phyloP scores from a whole-genome alignment of 2,113 vertebrate species.

The Lepus americanus region DNA sequence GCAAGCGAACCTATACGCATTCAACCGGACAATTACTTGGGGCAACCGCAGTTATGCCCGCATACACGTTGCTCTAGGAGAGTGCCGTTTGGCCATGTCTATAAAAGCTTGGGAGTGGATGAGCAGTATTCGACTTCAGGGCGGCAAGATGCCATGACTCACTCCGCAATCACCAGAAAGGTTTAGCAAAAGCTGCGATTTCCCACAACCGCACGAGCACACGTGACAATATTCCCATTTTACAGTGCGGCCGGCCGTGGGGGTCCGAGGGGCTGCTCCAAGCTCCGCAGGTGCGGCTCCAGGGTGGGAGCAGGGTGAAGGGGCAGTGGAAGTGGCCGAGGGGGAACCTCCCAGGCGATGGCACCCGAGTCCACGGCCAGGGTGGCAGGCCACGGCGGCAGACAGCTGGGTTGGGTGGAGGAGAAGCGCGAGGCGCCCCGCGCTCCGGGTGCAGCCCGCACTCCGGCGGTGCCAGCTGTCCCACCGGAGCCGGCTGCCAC shows the following conservation, averaged over 20 bases:
- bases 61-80: not conserved
- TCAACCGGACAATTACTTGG: not conserved
- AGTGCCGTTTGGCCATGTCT: not conserved
- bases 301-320: not conserved
- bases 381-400: not conserved
- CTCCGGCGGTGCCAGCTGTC: constrained; percentile 57
- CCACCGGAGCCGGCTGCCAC: constrained; percentile 54
- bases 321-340: not conserved
- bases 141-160: constrained; percentile 75
- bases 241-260: not conserved
- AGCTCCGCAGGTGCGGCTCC: not conserved
- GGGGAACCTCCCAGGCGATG: rapidly evolving
- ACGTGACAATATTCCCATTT: not conserved
- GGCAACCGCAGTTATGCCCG: not conserved
- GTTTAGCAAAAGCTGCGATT: not conserved
- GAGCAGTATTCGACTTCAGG: not conserved
- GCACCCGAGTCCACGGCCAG: not conserved
- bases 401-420: not conserved
- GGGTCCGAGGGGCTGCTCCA: not conserved
- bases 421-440: not conserved
- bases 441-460: not conserved
- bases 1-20: not conserved
- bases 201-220: not conserved
- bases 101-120: constrained; percentile 10
- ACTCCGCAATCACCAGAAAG: not conserved